Conservation (phyloP, 2,888 invertebrate genomes). For the Notodromas monacha region DNA sequence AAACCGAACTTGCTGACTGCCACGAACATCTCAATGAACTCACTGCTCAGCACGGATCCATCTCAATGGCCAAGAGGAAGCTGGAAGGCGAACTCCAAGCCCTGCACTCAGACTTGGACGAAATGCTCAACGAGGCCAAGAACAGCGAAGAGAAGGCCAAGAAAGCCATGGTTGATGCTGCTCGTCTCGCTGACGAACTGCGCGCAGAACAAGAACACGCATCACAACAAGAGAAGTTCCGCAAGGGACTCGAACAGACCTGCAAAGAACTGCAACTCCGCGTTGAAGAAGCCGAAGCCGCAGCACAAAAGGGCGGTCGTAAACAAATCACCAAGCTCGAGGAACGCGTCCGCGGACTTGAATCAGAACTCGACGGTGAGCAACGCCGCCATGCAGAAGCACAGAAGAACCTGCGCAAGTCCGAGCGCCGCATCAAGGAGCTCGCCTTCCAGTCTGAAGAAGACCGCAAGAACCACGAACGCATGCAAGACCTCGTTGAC, state of each 20-base stretch:
- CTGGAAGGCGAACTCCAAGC: constrained; percentile 92
- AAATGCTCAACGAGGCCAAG: constrained; percentile 21
- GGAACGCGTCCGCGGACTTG: constrained; percentile 16
- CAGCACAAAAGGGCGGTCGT: constrained; percentile 24
- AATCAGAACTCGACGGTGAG: constrained; percentile 22
- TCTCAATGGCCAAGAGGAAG: constrained; percentile 94
- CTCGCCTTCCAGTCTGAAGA: constrained; percentile 17
- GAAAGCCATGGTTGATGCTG: constrained; percentile 21
- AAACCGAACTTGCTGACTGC: constrained; percentile 85
- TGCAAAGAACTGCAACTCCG: constrained; percentile 22
- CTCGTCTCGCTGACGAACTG: constrained; percentile 22
- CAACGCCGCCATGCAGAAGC: constrained; percentile 23
- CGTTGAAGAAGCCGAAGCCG: constrained; percentile 23
- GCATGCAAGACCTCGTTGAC: constrained; percentile 22
- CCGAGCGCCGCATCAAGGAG: constrained; percentile 22
- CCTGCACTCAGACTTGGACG: constrained; percentile 30
- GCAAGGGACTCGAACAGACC: constrained; percentile 21
- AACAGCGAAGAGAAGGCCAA: constrained; percentile 20
- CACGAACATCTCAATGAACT: constrained; percentile 94
- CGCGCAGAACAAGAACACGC: constrained; percentile 24
- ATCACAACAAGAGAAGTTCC: constrained; percentile 20
- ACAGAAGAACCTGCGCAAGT: constrained; percentile 22
- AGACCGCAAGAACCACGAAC: constrained; percentile 23
- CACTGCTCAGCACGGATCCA: constrained; percentile 64
- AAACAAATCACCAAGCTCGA: constrained; percentile 24